Conservation (phyloP, 2,797 vertebrate genomes). For the Moxostoma hubbsi region DNA sequence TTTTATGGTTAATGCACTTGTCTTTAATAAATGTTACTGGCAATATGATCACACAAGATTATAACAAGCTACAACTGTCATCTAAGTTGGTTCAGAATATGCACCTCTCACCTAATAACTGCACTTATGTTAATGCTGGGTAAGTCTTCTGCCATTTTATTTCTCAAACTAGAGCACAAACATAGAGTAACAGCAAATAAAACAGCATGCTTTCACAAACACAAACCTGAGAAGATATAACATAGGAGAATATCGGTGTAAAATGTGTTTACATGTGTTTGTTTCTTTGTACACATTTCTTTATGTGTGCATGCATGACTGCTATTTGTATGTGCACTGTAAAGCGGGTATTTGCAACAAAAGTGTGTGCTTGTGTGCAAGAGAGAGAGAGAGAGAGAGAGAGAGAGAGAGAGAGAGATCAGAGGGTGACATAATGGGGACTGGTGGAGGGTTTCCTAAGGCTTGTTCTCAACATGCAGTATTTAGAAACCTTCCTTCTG, state of each 20-base stretch:
- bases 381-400: slow-evolving; percentile 22
- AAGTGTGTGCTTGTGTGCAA: slow-evolving; percentile 33
- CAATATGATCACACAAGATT: slow-evolving; percentile 89
- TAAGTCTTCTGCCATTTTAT: slow-evolving; percentile 80
- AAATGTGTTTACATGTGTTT: slow-evolving; percentile 48
- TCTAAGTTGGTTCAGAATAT: slow-evolving; percentile 99
- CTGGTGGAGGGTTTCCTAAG: slow-evolving; percentile 47
- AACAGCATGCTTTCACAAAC: slow-evolving; percentile 61
- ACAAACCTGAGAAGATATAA: slow-evolving; percentile 45
- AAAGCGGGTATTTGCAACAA: slow-evolving; percentile 36
- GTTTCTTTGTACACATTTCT: slow-evolving; percentile 67
- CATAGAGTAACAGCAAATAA: slow-evolving; percentile 24
- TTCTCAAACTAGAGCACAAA: slow-evolving; percentile 19
- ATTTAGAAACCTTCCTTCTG: slow-evolving; percentile 54
- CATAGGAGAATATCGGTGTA: slow-evolving; percentile 20
- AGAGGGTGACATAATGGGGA: slow-evolving; percentile 55
- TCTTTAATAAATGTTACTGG: slow-evolving; percentile 91
- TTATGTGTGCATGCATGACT: slow-evolving; percentile 68
- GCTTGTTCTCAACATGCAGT: slow-evolving; percentile 51
- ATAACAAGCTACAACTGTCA: slow-evolving; percentile 96
- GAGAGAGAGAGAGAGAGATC: slow-evolving; percentile 41
- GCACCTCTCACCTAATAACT: slow-evolving; percentile 87
- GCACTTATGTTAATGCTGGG: slow-evolving; percentile 85
- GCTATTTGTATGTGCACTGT: slow-evolving; percentile 55
- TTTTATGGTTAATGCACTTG: slow-evolving; percentile 75